Conservation (phyloP, 2,797 vertebrate species). For the Malacoctenus gilli region DNA sequence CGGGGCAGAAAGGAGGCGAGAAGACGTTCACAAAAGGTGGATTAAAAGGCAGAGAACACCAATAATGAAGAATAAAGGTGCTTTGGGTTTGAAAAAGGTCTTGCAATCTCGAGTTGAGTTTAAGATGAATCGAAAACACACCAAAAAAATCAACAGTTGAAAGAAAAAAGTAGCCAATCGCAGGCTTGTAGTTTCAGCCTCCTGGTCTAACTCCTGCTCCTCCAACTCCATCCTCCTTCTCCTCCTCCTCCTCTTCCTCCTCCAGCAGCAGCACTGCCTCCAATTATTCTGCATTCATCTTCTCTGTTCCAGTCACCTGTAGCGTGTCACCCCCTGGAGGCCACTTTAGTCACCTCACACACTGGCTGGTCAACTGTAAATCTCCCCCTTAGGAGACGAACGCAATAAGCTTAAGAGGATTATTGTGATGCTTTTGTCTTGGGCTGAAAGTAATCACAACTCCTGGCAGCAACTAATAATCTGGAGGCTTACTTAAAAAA, state of each 20-base stretch:
- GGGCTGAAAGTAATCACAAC: conserved; percentile 1
- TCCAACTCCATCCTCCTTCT: no score
- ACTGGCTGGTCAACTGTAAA: conserved; percentile 13
- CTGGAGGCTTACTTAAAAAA: conserved; percentile 5
- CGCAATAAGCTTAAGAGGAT: conserved; percentile 10
- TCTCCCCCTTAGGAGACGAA: background rate
- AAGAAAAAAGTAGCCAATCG: no score
- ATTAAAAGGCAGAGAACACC: no score
- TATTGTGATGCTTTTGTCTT: conserved; percentile 11
- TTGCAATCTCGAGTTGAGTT: no score
- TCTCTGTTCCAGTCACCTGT: conserved; percentile 33
- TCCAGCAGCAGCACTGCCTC: background rate
- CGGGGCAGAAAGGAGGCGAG: no score
- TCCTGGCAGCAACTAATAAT: conserved; percentile 3
- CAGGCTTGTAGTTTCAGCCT: conserved; percentile 21
- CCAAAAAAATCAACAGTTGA: no score
- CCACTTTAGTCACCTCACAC: conserved; percentile 15
- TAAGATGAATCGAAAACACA: no score
- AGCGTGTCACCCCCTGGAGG: conserved; percentile 59
- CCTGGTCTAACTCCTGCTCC: no score
- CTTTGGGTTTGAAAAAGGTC: no score
- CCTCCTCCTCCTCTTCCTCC: no score
- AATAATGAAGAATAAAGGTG: no score
- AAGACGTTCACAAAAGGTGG: no score
- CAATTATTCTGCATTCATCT: conserved; percentile 1